Base-by-base conservation (phyloP, 2,888 invertebrate species). In the Andrena bicolor region DNA sequence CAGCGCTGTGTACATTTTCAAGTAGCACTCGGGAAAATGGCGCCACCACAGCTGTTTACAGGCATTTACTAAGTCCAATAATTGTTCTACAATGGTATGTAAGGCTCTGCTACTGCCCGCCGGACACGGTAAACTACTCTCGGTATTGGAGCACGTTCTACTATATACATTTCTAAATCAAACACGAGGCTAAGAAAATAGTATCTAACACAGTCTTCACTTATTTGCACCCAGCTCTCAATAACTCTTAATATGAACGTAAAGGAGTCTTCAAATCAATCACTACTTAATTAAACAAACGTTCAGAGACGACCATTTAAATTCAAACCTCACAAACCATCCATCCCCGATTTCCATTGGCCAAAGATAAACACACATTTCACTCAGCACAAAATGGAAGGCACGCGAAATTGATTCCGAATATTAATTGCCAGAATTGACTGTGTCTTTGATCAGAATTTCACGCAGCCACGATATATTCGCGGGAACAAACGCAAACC, bases 21-120 rank as follows among this genome's bases (percentile, higher is more conserved):
- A 61, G 35, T 32, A 35, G 32, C 20, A 20, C 61, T 35, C 10
- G 61, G 7, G 61, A 20, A 61, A 61, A 35, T 61, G 32, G 32
- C 61, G 28, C 28, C n/a, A 20, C 35, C 32, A 61, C 35, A 61
- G 32, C 61, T 61, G 61, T 35, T 61, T 61, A 61, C 32, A 61
- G 61, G 32, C 35, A 35, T 32, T 35, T n/a, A 28, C 32, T 20
- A 32, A 10, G 32, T 32, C 32, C 28, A 20, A 32, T 61, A 61
- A 61, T 61, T n/a, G 61, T 20, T 35, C 61, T n/a, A 60, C 30
- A 16, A 30, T n/a, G 60, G 26, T 32, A 60, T 7, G 30, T 60
- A 60, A 61, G 61, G 61, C 61, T 20, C 10, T 28, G 32, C 28
- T 58, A 28, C 30, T 28, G 58, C 6, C 28, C 4, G 58, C 5